These are phyloP conservation scores for Zaprionus africanus DNA, from an alignment of 1,140 invertebrate genomes.

Conservation along the genomic window DNA sequence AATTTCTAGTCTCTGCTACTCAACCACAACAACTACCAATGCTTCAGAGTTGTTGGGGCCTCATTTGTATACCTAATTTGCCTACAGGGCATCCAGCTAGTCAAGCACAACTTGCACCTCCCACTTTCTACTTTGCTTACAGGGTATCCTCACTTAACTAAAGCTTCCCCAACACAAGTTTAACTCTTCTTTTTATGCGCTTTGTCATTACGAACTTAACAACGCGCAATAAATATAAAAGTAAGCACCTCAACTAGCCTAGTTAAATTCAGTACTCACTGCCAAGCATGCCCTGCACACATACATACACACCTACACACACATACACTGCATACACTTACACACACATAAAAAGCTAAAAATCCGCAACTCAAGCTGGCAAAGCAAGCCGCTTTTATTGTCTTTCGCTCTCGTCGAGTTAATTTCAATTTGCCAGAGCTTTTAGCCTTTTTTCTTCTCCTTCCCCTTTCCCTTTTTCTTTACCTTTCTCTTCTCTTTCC, in stretches of 20 bases:
- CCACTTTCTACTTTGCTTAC: background rate
- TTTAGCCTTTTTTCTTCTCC: background rate
- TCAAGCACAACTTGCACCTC: background rate
- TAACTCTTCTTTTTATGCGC: background rate
- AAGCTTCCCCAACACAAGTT: background rate
- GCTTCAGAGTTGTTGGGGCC: too few species aligned
- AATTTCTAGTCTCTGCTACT: too few species aligned
- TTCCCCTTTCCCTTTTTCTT: background rate
- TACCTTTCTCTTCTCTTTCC: background rate
- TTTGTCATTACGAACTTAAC: background rate
- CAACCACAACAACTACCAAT: too few species aligned
- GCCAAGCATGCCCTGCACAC: background rate
- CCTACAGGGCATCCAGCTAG: background rate
- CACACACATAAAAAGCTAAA: background rate
- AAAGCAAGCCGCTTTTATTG: conserved; percentile 1
- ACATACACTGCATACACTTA: background rate
- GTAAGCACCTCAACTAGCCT: background rate
- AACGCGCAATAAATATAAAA: background rate
- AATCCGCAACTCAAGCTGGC: background rate
- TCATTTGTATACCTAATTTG: background rate
- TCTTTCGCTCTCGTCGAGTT: background rate
- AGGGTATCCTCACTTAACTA: background rate
- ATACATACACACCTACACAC: background rate
- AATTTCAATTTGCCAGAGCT: background rate
- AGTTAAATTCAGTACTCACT: background rate